Percentiles rank a stretch among this genome's conserved stretches.
These are phyloP conservation scores for Myiagra hebetior DNA, from an alignment of 2,113 vertebrate species.

Conservation along the genomic window DNA sequence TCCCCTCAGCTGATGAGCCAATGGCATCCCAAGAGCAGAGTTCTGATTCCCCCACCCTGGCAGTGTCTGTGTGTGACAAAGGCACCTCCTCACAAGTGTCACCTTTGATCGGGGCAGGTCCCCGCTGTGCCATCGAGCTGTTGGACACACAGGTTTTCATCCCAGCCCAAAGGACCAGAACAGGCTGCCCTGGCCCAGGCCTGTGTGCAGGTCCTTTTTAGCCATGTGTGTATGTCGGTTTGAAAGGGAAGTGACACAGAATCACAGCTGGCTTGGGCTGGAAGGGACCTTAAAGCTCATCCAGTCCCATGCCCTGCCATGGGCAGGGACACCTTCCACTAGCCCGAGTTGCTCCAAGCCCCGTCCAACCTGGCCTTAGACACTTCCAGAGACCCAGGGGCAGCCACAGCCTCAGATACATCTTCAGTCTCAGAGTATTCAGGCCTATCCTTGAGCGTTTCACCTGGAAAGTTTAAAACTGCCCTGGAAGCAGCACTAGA, in stretches of 20 bases:
- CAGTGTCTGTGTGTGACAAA: neutral
- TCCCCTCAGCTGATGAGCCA: neutral
- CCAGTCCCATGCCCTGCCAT: no score
- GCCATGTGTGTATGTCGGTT: rapidly evolving
- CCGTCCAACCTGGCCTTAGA: rapidly evolving
- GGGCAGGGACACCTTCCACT: neutral
- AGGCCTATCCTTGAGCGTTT: neutral
- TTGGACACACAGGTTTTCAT: neutral
- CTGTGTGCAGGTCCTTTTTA: neutral
- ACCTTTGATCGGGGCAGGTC: neutral
- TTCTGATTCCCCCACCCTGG: neutral
- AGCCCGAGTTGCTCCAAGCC: rapidly evolving
- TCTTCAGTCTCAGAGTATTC: no score
- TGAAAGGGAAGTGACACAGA: neutral
- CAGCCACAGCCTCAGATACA: neutral
- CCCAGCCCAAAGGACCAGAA: neutral
- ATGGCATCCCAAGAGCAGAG: conserved; percentile 1
- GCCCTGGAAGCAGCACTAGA: rapidly evolving
- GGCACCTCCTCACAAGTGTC: neutral
- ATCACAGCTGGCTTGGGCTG: neutral
- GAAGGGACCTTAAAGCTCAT: neutral
- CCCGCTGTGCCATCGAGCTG: neutral
- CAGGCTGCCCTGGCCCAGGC: neutral
- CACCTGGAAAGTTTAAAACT: neutral
- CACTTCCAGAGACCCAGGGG: neutral